Base-by-base conservation (phyloP, 1,140 invertebrate species). In the Zaprionus kolodkinae region DNA sequence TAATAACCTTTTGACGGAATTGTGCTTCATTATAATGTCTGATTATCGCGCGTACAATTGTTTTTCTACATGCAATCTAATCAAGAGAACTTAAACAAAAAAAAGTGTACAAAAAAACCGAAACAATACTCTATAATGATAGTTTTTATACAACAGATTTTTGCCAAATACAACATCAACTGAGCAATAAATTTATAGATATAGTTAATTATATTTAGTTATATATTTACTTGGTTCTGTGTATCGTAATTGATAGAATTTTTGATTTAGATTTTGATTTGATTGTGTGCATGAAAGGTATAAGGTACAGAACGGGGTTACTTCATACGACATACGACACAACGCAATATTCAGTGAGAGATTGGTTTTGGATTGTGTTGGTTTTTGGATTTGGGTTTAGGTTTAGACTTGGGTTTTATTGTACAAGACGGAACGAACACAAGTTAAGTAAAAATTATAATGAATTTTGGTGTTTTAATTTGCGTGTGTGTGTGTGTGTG, bases 221-320 rank as follows among this genome's bases (percentile, higher is more conserved):
- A 63, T 55, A 89, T 87, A 88, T 88, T 88, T 88, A 89, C 84
- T 88, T 89, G 84, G 85, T 69, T 88, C 84, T 88, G 70, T 79
- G 70, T 76, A 79, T 87, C 71, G 50, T 36, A 60, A 63, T 77
- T 45, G 55, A 63, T 54, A 33, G 15, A 64, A 57, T 70, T 48
- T 68, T 70, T 81, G 65, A 65, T 25, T 66, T 68, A 25, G 45
- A 50, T 70, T 76, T 86, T 64, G 63, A 64, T 74, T 72, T 48
- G 27, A 43, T 76, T 64, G 84, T 80, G 87, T 84, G 78, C 66
- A 83, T 86, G 86, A 89, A 89, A 86, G 72, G 78, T 67, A 73
- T 50, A 50, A 50, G 17, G 45, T 50, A 50, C 45, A 50, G 4
- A 50, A 50, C 40, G 40, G 40, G 40, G n/a, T 45, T 45, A 45